Evolutionary conservation across 2,113 vertebrate species (phyloP).

Genomic region (Perca flavescens): DNA sequence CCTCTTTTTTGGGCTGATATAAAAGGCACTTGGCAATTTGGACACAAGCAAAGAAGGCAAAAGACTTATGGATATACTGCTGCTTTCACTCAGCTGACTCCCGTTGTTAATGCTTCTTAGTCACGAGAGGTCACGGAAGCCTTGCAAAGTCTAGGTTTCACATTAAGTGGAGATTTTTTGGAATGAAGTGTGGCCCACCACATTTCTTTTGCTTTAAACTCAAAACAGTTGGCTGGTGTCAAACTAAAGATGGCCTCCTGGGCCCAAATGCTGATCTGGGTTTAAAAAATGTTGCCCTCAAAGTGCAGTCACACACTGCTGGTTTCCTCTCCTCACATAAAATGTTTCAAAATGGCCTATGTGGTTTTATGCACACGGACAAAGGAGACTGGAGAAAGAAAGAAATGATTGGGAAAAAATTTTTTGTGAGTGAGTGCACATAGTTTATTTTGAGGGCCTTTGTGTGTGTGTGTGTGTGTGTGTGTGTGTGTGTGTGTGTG

Average conservation of each 20-base stretch:
- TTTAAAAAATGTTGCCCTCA: not conserved
- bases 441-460: not conserved
- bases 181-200: not conserved
- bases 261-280: not conserved
- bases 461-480: not conserved
- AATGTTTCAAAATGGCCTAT: conserved; percentile 10
- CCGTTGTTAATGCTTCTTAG: not conserved
- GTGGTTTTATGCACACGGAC: conserved; percentile 19
- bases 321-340: conserved; percentile 9
- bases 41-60: conserved; percentile 4
- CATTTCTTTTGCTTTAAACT: conserved; percentile 2
- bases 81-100: conserved; percentile 7
- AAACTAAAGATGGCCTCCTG: conserved; percentile 6
- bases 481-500: not conserved
- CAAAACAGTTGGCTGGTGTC: conserved; percentile 15
- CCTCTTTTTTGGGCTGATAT: conserved; percentile 18
- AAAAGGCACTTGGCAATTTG: conserved; percentile 20
- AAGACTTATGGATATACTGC: not conserved
- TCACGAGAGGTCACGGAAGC: conserved; percentile 1
- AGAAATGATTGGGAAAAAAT: not conserved
- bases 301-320: conserved; percentile 7
- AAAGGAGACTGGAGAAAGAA: not conserved
- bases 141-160: conserved; percentile 26
- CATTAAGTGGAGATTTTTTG: conserved; percentile 11
- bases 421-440: not conserved